Evolutionary conservation across 1,140 invertebrate genomes (phyloP).

Genomic region (Zaprionus lachaisei): DNA sequence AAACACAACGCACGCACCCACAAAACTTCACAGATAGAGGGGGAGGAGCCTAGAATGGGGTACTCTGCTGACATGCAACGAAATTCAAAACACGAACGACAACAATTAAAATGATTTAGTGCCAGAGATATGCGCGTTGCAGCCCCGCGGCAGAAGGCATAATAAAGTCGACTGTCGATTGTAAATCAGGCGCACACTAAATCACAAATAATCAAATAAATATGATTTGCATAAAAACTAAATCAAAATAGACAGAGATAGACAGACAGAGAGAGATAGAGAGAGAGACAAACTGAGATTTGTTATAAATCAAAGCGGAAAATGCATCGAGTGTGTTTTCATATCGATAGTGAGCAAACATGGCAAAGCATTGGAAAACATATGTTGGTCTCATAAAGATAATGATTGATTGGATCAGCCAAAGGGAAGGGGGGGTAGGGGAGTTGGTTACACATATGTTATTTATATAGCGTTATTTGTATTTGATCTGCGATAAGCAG

Average conservation of each 20-base stretch:
- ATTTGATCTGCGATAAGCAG: conserved; percentile 71
- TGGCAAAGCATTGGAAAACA: conserved; percentile 49
- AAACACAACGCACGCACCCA: conserved; percentile 35
- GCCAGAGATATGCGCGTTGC: conserved; percentile 53
- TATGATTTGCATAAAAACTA: conserved; percentile 81
- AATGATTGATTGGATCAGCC: conserved; percentile 69
- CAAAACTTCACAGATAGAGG: conserved; percentile 11
- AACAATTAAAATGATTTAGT: conserved; percentile 83
- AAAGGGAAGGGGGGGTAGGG: not conserved
- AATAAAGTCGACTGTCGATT: conserved; percentile 63
- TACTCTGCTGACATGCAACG: conserved; percentile 12
- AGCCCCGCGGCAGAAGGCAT: conserved; percentile 38
- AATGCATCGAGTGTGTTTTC: conserved; percentile 52
- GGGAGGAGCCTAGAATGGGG: not conserved
- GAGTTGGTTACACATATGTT: conserved; percentile 49
- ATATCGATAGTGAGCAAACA: conserved; percentile 42
- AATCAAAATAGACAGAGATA: conserved; percentile 44
- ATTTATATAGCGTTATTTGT: conserved; percentile 46
- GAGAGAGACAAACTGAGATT: conserved; percentile 25
- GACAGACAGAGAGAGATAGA: not conserved
- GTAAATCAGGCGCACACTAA: conserved; percentile 76
- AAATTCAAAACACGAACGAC: conserved; percentile 77
- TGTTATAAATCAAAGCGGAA: conserved; percentile 67
- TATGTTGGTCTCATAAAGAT: conserved; percentile 70
- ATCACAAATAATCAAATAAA: conserved; percentile 78